Base-by-base conservation (phyloP, 2,797 vertebrate genomes). In the Otolemur crassicaudatus region DNA sequence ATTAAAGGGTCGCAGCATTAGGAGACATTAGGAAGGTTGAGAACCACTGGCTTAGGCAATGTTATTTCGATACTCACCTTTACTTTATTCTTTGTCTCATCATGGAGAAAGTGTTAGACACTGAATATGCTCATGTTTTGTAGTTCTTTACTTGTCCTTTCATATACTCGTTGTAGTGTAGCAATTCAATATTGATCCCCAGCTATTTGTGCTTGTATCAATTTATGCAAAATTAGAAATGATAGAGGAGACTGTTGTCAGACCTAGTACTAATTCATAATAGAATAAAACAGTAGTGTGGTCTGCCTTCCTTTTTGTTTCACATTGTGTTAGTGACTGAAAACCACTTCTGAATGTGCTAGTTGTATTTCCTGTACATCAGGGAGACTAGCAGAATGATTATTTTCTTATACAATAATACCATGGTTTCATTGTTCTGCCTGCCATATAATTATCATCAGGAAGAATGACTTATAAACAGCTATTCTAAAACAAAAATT, bases 191-290 rank as follows among this genome's bases (percentile, higher is more conserved):
- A 90, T 77, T 75, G 34, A 34, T 31, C 56, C n/a, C 22, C 63
- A 67, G 75, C 9, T 94, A 82, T 60, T 89, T 85, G 69, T 56
- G 11, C 29, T 60, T 80, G 31, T 34, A 91, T 65, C 23, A 92
- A 31, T 87, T 90, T 89, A 12, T 75, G 31, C 37, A 75, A 37
- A 90, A 92, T n/a, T 80, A 40, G 87, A 90, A 87, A 90, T 46
- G 40, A 73, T 76, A 79, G n/a, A 82, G 49, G 80, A 80, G n/a
- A 60, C 37, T 86, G 23, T 79, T 87, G 27, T 87, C 76, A 96
- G 13, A 34, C 8, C 43, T 90, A 49, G 29, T 43, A 77, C 60
- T 89, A 91, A 93, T 63, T 94, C 43, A n/a, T 53, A 61, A 29
- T 56, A 58, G 19, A 75, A 73, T 70, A 87, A 67, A 72, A 73